Evolutionary conservation across 1,140 invertebrate genomes (phyloP).

Genomic region (Trachymyrmex cornetzi): DNA sequence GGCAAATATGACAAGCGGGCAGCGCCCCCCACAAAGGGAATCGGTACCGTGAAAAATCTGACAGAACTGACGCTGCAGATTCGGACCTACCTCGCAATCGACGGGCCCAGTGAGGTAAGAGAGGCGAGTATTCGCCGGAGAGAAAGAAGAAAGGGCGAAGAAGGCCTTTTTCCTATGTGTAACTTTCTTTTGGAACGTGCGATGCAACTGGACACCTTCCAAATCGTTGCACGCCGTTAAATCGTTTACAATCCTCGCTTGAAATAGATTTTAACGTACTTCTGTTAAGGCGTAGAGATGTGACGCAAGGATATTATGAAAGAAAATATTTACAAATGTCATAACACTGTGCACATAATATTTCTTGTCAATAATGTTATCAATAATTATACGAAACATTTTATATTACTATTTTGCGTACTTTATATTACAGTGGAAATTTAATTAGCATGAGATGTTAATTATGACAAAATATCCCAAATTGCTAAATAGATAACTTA

Average conservation of each 20-base stretch:
- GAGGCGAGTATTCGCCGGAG: constrained; percentile 23
- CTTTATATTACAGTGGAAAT: neutral
- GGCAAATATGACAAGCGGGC: constrained; percentile 86
- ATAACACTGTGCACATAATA: neutral
- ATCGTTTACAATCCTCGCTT: constrained; percentile 41
- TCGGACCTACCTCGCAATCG: constrained; percentile 82
- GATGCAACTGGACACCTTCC: constrained; percentile 38
- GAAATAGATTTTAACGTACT: constrained; percentile 20
- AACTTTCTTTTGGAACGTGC: neutral
- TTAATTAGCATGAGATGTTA: neutral
- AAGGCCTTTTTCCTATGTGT: constrained; percentile 41
- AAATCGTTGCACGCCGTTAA: constrained; percentile 55
- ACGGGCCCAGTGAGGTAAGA: constrained; percentile 60
- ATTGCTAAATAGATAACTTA: neutral
- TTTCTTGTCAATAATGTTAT: neutral
- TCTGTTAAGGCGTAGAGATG: neutral
- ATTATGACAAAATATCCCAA: neutral
- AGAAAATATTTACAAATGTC: constrained; percentile 10
- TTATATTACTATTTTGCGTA: neutral
- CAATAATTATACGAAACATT: neutral
- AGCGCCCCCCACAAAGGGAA: constrained; percentile 83
- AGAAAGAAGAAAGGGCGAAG: constrained; percentile 39
- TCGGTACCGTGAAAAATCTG: constrained; percentile 86
- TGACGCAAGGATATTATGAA: constrained; percentile 21
- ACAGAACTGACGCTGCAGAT: constrained; percentile 84